phyloP scores from a whole-genome alignment of 2,888 invertebrate species.

The Boloria selene region DNA sequence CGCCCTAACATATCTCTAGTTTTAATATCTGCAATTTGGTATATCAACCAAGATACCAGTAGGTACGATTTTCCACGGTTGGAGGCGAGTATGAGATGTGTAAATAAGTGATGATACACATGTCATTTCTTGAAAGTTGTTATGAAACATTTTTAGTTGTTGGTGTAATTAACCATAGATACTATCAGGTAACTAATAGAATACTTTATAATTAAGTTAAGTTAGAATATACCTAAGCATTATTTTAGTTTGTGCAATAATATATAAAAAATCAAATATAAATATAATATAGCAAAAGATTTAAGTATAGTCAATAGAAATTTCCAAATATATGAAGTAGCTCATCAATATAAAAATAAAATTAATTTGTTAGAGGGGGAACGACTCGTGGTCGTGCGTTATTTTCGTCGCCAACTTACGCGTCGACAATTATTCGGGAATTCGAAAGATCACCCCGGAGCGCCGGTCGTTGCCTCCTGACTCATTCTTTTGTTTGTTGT shows the following conservation, averaged over 20 bases:
- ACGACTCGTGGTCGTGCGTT: slow-evolving; percentile 65
- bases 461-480: slow-evolving; percentile 74
- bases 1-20: too few species aligned
- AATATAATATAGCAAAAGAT: not conserved
- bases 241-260: not conserved
- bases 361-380: slow-evolving; percentile 72
- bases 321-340: slow-evolving; percentile 63
- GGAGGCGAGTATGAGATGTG: too few species aligned
- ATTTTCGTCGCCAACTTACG: slow-evolving; percentile 77
- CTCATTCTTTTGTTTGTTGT: slow-evolving; percentile 72
- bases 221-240: too few species aligned
- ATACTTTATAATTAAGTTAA: too few species aligned
- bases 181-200: too few species aligned
- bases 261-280: not conserved
- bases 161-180: too few species aligned
- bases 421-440: slow-evolving; percentile 80
- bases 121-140: too few species aligned
- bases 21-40: too few species aligned
- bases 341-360: slow-evolving; percentile 79
- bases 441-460: slow-evolving; percentile 79
- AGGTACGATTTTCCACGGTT: too few species aligned
- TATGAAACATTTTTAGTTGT: too few species aligned
- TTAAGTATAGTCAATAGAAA: slow-evolving; percentile 1
- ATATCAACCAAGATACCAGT: too few species aligned
- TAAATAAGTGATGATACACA: too few species aligned